A percentile compares a stretch with the other conserved stretches of the same genome.
Conservation (phyloP, 1,140 invertebrate species). For the Prorops nasuta region DNA sequence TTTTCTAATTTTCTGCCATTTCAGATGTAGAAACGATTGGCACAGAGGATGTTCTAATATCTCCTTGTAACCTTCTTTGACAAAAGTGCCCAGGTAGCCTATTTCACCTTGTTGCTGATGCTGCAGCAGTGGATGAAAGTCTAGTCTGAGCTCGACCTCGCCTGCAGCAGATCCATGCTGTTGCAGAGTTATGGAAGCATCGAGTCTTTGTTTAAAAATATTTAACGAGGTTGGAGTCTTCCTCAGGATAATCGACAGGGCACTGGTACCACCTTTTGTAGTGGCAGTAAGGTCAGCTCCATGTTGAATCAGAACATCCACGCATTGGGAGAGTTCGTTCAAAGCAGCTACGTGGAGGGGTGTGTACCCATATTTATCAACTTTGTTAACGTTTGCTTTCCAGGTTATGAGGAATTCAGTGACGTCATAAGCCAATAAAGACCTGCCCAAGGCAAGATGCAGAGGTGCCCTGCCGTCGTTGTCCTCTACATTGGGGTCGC, state of each 20-base stretch:
- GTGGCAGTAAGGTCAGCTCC: constrained; percentile 82
- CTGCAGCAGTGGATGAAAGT: constrained; percentile 76
- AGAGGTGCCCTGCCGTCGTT: constrained; percentile 74
- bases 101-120: constrained; percentile 78
- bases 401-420: constrained; percentile 72
- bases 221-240: constrained; percentile 79
- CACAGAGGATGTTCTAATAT: constrained; percentile 79
- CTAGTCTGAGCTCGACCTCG: constrained; percentile 77
- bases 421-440: constrained; percentile 71
- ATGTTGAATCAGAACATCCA: constrained; percentile 77
- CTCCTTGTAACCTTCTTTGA: constrained; percentile 81
- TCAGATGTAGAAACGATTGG: constrained; percentile 78
- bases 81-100: constrained; percentile 77
- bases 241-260: constrained; percentile 76
- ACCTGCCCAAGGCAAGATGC: constrained; percentile 76
- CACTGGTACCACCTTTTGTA: constrained; percentile 79
- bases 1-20: constrained; percentile 87
- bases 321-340: constrained; percentile 80
- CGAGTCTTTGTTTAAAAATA: constrained; percentile 73
- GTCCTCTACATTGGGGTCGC: constrained; percentile 74
- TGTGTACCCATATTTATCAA: constrained; percentile 86
- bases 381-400: constrained; percentile 79
- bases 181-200: constrained; percentile 74
- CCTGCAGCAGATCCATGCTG: constrained; percentile 74
- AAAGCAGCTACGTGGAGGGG: constrained; percentile 84